Evolutionary conservation across 2,797 vertebrate species (phyloP).

Genomic region (Ara ararauna): DNA sequence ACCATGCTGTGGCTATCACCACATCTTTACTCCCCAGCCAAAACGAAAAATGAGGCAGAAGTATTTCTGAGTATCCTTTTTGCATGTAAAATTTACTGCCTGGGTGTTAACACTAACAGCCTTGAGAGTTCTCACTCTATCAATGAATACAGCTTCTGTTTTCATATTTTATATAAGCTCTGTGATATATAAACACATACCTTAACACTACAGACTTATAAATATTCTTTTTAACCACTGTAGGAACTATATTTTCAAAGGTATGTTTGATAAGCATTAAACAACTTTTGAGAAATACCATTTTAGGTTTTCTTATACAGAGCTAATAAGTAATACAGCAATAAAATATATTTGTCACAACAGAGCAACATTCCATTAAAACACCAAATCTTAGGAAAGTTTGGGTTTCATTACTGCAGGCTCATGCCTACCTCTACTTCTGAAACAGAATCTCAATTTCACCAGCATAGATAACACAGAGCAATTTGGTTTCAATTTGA

Average conservation of each 20-base stretch:
- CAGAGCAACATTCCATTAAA: neutral
- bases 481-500: neutral
- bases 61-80: conserved; percentile 37
- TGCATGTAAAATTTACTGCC: conserved; percentile 45
- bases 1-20: neutral
- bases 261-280: conserved; percentile 31
- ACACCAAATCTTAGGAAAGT: neutral
- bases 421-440: neutral
- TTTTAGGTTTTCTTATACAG: neutral
- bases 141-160: conserved; percentile 67
- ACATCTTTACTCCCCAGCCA: conserved; percentile 16
- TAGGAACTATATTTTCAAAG: conserved; percentile 33
- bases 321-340: neutral
- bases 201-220: conserved; percentile 40
- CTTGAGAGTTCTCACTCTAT: conserved; percentile 57
- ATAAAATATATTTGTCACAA: neutral
- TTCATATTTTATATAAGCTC: conserved; percentile 55
- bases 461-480: neutral
- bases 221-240: conserved; percentile 24
- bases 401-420: neutral
- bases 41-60: conserved; percentile 25
- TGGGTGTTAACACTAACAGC: conserved; percentile 59
- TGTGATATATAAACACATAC: conserved; percentile 65
- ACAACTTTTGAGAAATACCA: conserved; percentile 8
- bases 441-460: neutral